Percentiles rank a stretch among this genome's conserved stretches.
Conservation (phyloP, 2,797 vertebrate genomes). For the Acomys russatus region DNA sequence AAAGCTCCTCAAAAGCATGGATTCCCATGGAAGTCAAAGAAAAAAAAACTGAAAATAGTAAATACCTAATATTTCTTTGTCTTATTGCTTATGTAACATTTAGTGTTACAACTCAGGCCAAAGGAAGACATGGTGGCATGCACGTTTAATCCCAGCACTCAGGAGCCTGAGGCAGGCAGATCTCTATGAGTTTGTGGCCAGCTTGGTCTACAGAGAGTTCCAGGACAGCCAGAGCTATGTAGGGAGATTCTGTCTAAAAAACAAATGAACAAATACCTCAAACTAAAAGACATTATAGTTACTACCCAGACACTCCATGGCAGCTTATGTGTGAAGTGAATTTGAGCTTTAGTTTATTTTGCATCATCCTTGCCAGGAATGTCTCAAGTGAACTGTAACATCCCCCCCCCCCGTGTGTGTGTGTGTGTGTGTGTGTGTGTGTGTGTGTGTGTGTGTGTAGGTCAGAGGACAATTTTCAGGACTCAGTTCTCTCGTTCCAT, state of each 20-base stretch:
- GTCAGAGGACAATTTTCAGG: neutral
- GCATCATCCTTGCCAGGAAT: neutral
- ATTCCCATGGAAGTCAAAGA: slow-evolving; percentile 35
- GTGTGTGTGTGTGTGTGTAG: neutral
- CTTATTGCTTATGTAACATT: neutral
- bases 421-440: neutral
- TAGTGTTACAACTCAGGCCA: neutral
- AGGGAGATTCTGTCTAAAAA: neutral
- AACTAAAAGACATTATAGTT: neutral
- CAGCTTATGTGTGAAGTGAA: neutral
- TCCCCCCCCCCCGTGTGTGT: no score
- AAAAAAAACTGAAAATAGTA: slow-evolving; percentile 28
- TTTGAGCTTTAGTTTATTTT: neutral
- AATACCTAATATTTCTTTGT: slow-evolving; percentile 38
- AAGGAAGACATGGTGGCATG: neutral
- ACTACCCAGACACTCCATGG: neutral
- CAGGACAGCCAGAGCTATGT: neutral
- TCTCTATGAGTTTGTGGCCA: neutral
- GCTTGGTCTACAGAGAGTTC: neutral
- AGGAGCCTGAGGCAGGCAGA: neutral
- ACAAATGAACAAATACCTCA: neutral
- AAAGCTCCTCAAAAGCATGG: neutral
- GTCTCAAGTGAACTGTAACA: neutral
- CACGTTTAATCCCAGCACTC: neutral
- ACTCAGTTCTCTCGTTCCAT: neutral